Percentiles rank a stretch among this genome's conserved stretches.
These are phyloP conservation scores for Stegana nigrithorax DNA, from an alignment of 2,888 invertebrate species.

Conservation along the genomic window DNA sequence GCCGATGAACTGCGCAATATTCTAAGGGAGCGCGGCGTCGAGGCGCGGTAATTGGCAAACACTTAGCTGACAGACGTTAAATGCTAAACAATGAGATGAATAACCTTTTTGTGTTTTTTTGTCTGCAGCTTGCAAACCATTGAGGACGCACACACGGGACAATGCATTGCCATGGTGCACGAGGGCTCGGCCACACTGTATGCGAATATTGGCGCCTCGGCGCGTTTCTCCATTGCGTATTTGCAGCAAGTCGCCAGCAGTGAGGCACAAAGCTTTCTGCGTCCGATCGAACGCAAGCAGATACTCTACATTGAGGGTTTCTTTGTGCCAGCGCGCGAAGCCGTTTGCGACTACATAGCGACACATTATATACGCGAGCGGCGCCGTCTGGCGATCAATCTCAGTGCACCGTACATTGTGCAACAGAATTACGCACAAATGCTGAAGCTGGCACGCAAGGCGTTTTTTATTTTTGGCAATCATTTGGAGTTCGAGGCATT, in stretches of 20 bases:
- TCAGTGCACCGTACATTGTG: slow-evolving; percentile 72
- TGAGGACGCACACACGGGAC: slow-evolving; percentile 69
- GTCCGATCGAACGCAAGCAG: slow-evolving; percentile 62
- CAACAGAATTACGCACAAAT: slow-evolving; percentile 66
- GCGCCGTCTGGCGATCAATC: slow-evolving; percentile 70
- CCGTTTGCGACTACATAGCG: slow-evolving; percentile 68
- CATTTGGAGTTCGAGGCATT: slow-evolving; percentile 70
- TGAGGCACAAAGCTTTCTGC: slow-evolving; percentile 44
- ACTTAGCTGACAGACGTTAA: neutral
- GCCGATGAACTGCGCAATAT: slow-evolving; percentile 67
- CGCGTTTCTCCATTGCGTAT: slow-evolving; percentile 63
- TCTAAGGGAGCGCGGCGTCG: slow-evolving; percentile 66
- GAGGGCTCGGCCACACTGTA: slow-evolving; percentile 69
- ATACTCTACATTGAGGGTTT: slow-evolving; percentile 73
- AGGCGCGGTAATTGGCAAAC: slow-evolving; percentile 58
- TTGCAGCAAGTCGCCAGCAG: slow-evolving; percentile 47
- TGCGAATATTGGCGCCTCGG: slow-evolving; percentile 72
- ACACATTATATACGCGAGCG: slow-evolving; percentile 65
- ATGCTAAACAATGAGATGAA: neutral
- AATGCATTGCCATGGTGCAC: slow-evolving; percentile 70
- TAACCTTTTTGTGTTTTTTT: neutral
- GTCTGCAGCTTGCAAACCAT: slow-evolving; percentile 56
- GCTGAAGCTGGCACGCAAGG: slow-evolving; percentile 67
- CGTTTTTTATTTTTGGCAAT: slow-evolving; percentile 73
- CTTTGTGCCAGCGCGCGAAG: slow-evolving; percentile 71